Conservation (phyloP, 1,140 invertebrate species). For the Magallana ariakensis region DNA sequence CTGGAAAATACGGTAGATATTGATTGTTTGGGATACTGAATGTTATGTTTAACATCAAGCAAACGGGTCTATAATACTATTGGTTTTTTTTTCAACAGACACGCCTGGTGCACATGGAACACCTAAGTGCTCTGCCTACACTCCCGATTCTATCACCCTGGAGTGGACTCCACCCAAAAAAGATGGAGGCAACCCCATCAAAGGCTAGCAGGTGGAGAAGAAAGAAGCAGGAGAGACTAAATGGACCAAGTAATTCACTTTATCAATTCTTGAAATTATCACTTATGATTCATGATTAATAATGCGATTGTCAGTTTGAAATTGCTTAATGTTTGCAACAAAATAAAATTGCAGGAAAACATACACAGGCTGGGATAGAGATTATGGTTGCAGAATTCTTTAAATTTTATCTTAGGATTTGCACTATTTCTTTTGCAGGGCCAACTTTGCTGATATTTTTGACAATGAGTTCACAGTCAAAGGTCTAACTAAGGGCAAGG, state of each 20-base stretch:
- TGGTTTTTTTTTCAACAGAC: conserved; percentile 81
- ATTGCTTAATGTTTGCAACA: too few species aligned
- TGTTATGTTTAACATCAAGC: background rate
- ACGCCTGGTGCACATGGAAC: conserved; percentile 93
- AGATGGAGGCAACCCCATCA: conserved; percentile 88
- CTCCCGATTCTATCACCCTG: conserved; percentile 96
- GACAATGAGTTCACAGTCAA: conserved; percentile 87
- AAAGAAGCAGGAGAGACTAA: conserved; percentile 90
- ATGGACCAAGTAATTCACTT: conserved; percentile 86
- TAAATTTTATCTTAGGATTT: too few species aligned
- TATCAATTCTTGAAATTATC: background rate
- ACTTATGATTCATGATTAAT: background rate
- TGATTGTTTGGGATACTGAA: background rate
- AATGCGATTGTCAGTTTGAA: too few species aligned
- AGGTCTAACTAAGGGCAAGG: conserved; percentile 94
- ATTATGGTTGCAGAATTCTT: too few species aligned
- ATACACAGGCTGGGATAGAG: too few species aligned
- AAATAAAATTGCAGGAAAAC: too few species aligned
- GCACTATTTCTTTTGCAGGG: conserved; percentile 62
- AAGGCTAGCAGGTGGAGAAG: conserved; percentile 94
- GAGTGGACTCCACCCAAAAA: conserved; percentile 95
- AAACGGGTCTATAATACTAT: background rate
- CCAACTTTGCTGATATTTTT: conserved; percentile 69
- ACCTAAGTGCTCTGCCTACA: conserved; percentile 91
- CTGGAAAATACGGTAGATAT: too few species aligned